These are phyloP conservation scores for Phymatocera aterrima DNA, from an alignment of 2,888 invertebrate genomes.

Conservation along the genomic window DNA sequence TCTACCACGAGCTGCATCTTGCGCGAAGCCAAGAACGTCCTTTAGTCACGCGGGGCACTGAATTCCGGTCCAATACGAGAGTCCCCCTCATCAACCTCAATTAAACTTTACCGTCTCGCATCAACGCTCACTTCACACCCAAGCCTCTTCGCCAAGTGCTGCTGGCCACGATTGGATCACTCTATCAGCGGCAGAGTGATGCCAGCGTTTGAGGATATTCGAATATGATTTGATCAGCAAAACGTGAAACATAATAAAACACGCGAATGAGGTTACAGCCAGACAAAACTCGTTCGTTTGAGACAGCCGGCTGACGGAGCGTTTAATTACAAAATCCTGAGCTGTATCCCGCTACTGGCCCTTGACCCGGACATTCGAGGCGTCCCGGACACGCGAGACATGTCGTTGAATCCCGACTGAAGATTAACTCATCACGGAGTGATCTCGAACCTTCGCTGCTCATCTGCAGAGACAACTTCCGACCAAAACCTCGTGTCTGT, in stretches of 20 bases:
- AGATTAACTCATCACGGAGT: conserved; percentile 56
- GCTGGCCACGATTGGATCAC: conserved; percentile 56
- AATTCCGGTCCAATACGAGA: conserved; percentile 74
- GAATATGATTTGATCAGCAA: neutral
- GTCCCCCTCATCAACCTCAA: conserved; percentile 75
- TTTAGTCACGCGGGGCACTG: conserved; percentile 66
- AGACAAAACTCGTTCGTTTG: neutral
- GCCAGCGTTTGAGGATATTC: conserved; percentile 2
- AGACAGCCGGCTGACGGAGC: conserved; percentile 14
- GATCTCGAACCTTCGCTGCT: conserved; percentile 31
- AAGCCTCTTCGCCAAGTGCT: conserved; percentile 56
- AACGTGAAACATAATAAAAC: neutral
- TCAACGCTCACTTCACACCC: conserved; percentile 72
- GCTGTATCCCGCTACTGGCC: conserved; percentile 18
- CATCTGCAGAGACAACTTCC: conserved; percentile 5
- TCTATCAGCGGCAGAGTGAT: conserved; percentile 14
- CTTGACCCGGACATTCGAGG: conserved; percentile 50
- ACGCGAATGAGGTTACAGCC: neutral
- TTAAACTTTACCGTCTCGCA: conserved; percentile 73
- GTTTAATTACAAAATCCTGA: conserved; percentile 32
- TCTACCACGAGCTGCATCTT: conserved; percentile 55
- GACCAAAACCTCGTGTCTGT: conserved; percentile 15
- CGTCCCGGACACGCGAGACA: conserved; percentile 56
- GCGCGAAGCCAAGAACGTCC: conserved; percentile 66
- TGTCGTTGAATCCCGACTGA: conserved; percentile 61